Base-by-base conservation (phyloP, 2,888 invertebrate species). In the Nomada hirtipes region DNA sequence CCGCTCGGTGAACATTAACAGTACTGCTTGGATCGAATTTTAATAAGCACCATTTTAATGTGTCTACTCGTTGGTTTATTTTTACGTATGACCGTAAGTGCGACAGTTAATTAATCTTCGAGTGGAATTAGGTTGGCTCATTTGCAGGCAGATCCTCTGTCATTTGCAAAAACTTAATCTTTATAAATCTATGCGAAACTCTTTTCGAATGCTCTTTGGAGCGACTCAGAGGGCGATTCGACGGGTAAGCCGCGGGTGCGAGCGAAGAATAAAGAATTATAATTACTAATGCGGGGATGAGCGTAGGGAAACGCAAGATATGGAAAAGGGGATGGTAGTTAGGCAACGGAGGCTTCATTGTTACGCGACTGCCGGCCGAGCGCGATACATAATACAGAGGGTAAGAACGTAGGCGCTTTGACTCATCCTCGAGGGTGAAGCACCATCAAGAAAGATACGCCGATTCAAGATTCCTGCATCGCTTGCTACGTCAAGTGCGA, bases 371-470 rank as follows among this genome's bases (percentile, higher is more conserved):
- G 26, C 13, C 47, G 36, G 47, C 47, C 18, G 20, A 18, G 26
- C 13, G 44, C 26, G 50, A 36, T 60, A 53, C 36, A 47, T 60
- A 60, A 76, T 59, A 44, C 76, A 55, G 71, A 65, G 67, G 70
- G 76, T 71, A 80, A 80, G 79, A 76, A 72, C 61, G 76, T 52
- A 50, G 44, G 18, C 26, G 36, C 47, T 77, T 67, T 18, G 76
- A 71, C 65, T 61, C 42, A 55, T 57, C 76, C 60, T 47, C 55
- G 67, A 71, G 67, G 57, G 61, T 79, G 67, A 71, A 79, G 79
- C 44, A 77, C 71, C 71, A 59, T 80, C 71, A 57, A 68, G 67
- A 76, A 76, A 36, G 60, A 70, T 52, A 61, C 71, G 61, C 13
- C 53, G 65, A 61, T 71, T 71, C 79, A 52, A 79, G 13, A 67